Evolutionary conservation across 2,113 vertebrate genomes (phyloP), one percentile per base, ranked within the genome.

Genomic region (Ibidorhyncha struthersii): DNA sequence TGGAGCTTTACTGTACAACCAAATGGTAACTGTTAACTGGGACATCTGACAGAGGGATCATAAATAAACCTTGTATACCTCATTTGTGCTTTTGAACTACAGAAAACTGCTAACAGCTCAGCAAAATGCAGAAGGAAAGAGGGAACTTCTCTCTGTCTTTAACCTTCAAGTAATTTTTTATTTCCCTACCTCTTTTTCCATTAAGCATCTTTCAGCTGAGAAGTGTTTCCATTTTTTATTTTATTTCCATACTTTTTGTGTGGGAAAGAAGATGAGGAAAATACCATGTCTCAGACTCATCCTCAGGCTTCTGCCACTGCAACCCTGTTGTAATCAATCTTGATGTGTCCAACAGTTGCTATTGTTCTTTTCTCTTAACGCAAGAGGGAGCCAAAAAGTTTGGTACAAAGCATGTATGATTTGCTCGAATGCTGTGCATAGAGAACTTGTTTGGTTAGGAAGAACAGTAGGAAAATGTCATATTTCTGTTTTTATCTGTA

Each of bases 311-410:
- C 84, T 63, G 10, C 65, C 58, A 36, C 18, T 82, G 13, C 23
- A 72, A 29, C 19, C 40, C 18, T 55, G 11, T 2, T 76, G 12
- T 71, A 20, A 78, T 81, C 50, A 10, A 14, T 32, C 38, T 21
- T 30, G 27, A 29, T 13, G 29, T 10, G 36, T 43, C 66, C 71
- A 55, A 58, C 32, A 52, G 47, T 71, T 34, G 15, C 65, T 86
- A 45, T 92, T 95, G 86, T 89, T 89, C 85, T 79, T 67, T 90
- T 76, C 40, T 96, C 45, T 76, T 74, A 91, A 97, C 95, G 3
- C 96, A 92, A 95, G 97, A 92, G 94, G 97, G 96, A 97, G 97
- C 95, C 80, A 96, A 32, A 80, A 92, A 93, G 73, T 95, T 97
- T 84, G 52, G 20, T 78, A 92, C 63, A 65, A 78, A 49, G 61